Conservation (phyloP, 2,113 vertebrate genomes). For the Progne subis region DNA sequence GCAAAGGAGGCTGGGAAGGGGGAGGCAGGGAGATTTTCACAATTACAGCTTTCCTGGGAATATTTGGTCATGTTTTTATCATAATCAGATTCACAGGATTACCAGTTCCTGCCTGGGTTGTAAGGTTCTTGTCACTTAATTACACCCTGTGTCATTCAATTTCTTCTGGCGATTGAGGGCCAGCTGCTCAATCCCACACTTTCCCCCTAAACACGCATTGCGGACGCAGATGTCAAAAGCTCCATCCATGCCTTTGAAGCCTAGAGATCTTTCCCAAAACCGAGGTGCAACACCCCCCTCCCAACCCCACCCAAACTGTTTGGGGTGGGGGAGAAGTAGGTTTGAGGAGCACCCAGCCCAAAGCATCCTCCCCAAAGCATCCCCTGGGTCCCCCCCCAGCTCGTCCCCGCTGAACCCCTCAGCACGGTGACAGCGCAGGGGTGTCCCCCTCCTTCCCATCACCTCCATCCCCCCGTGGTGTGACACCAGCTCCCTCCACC, state of each 20-base stretch:
- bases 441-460: neutral
- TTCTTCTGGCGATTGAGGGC: conserved; percentile 1
- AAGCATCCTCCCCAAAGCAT: neutral
- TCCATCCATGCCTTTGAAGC: conserved; percentile 34
- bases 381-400: neutral
- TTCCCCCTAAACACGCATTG: conserved; percentile 13
- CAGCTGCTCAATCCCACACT: conserved; percentile 32
- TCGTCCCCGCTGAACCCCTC: accelerated
- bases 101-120: conserved; percentile 25
- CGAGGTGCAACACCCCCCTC: neutral
- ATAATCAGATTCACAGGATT: conserved; percentile 28
- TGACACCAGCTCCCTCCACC: neutral
- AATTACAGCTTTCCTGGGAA: conserved; percentile 14
- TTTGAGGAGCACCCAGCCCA: neutral
- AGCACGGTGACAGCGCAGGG: accelerated
- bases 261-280: conserved; percentile 43
- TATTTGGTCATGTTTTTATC: neutral
- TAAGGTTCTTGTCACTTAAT: conserved; percentile 40
- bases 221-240: conserved; percentile 28
- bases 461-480: neutral
- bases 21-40: conserved; percentile 32
- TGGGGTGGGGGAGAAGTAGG: neutral
- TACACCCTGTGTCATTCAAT: conserved; percentile 24
- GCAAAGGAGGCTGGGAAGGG: conserved; percentile 25
- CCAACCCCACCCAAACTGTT: conserved; percentile 10